phyloP scores from a whole-genome alignment of 2,797 vertebrate species.

The Enteromius radiatus region DNA sequence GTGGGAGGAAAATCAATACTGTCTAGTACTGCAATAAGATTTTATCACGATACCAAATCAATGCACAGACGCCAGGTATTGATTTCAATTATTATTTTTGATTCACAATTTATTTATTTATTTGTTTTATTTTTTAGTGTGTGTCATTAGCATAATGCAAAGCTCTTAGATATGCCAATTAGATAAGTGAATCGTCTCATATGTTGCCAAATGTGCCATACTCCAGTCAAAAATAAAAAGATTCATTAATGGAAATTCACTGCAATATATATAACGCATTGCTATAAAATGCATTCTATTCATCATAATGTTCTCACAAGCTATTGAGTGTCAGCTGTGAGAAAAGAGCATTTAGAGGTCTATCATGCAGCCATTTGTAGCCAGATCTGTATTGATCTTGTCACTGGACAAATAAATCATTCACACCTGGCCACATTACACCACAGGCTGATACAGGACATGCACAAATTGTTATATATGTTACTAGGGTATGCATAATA shows the following conservation, averaged over 20 bases:
- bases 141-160: background rate
- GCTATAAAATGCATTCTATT: background rate
- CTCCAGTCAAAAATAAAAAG: background rate
- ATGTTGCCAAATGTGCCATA: background rate
- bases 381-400: conserved; percentile 19
- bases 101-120: background rate
- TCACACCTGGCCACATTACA: conserved; percentile 17
- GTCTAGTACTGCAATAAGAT: conserved; percentile 17
- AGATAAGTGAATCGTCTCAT: background rate
- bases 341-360: conserved; percentile 8
- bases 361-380: background rate
- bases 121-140: background rate
- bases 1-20: conserved; percentile 28
- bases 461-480: background rate
- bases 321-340: background rate
- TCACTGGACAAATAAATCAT: background rate
- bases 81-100: conserved; percentile 30
- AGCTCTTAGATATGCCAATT: background rate
- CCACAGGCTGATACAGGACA: background rate
- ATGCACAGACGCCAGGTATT: conserved; percentile 1
- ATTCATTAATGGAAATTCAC: background rate
- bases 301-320: background rate
- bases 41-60: background rate
- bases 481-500: background rate
- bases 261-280: background rate